A percentile compares a stretch with the other conserved stretches of the same genome.
These are phyloP conservation scores for Chromoteleia sp. DNA, from an alignment of 2,888 invertebrate species.

Conservation along the genomic window DNA sequence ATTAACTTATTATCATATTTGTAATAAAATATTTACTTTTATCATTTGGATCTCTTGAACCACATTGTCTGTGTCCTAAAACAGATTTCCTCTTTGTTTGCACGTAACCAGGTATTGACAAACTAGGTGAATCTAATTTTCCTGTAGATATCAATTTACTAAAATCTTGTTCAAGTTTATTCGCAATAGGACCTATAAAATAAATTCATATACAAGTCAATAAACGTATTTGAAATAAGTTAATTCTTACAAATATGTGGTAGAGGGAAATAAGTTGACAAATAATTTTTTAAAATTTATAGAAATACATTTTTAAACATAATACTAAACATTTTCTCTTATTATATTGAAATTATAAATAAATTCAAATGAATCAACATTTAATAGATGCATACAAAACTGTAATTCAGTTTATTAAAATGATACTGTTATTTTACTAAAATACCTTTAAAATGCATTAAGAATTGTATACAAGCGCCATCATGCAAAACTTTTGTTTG, in stretches of 20 bases:
- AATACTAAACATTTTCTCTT: too few species aligned
- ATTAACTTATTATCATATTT: not conserved
- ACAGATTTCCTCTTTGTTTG: slow-evolving; percentile 89
- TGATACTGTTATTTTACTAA: slow-evolving; percentile 2
- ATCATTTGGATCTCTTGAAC: slow-evolving; percentile 91
- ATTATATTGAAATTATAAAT: too few species aligned
- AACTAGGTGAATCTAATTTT: slow-evolving; percentile 90
- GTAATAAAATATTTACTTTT: slow-evolving; percentile 84
- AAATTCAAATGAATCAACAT: too few species aligned
- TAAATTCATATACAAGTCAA: slow-evolving; percentile 18
- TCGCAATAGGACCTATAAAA: slow-evolving; percentile 89
- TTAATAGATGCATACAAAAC: not conserved
- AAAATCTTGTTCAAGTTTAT: slow-evolving; percentile 92
- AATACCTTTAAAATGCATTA: slow-evolving; percentile 92
- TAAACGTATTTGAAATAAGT: not conserved
- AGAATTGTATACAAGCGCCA: slow-evolving; percentile 93
- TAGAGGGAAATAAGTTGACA: too few species aligned
- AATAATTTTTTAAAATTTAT: too few species aligned
- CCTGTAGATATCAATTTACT: slow-evolving; percentile 90
- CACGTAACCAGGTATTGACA: slow-evolving; percentile 91
- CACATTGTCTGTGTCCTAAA: slow-evolving; percentile 91
- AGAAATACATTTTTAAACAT: too few species aligned
- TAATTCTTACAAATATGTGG: too few species aligned
- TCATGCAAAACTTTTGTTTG: slow-evolving; percentile 91
- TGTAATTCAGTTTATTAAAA: not conserved